A percentile compares a stretch with the other conserved stretches of the same genome.
These are phyloP conservation scores for Sycophaga agraensis DNA, from an alignment of 1,140 invertebrate species.

Conservation along the genomic window DNA sequence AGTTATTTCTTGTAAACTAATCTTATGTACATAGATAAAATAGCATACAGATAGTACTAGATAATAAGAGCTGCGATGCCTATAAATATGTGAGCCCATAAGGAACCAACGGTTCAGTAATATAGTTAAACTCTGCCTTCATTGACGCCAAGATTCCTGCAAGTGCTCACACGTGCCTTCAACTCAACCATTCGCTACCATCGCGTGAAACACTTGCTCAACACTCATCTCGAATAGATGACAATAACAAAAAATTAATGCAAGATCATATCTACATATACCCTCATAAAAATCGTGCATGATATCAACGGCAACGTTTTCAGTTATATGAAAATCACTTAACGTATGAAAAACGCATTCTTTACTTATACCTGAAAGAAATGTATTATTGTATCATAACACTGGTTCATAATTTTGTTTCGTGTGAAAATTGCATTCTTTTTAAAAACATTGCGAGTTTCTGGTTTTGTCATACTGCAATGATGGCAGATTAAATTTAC, in stretches of 20 bases:
- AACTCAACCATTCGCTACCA: too few relatives aligned
- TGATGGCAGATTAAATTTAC: constrained; percentile 26
- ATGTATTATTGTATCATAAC: neutral
- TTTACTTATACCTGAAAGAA: neutral
- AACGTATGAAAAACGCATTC: neutral
- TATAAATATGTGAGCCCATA: too few relatives aligned
- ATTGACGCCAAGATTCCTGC: too few relatives aligned
- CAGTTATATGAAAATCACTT: neutral
- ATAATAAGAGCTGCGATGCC: too few relatives aligned
- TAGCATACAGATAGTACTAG: too few relatives aligned
- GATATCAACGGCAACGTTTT: constrained; percentile 5
- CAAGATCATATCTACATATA: neutral
- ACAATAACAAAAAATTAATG: neutral
- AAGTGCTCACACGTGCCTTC: too few relatives aligned
- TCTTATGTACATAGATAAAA: too few relatives aligned
- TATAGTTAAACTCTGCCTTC: too few relatives aligned
- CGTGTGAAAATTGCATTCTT: neutral
- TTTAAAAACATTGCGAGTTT: neutral
- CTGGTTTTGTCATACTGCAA: constrained; percentile 14
- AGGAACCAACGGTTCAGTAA: too few relatives aligned
- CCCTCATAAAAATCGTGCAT: constrained; percentile 10
- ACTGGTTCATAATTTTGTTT: neutral
- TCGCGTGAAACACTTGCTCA: too few relatives aligned
- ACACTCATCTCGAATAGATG: too few relatives aligned
- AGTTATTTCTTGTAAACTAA: too few relatives aligned